phyloP scores from a whole-genome alignment of 2,113 vertebrate species.

The Archocentrus centrarchus region DNA sequence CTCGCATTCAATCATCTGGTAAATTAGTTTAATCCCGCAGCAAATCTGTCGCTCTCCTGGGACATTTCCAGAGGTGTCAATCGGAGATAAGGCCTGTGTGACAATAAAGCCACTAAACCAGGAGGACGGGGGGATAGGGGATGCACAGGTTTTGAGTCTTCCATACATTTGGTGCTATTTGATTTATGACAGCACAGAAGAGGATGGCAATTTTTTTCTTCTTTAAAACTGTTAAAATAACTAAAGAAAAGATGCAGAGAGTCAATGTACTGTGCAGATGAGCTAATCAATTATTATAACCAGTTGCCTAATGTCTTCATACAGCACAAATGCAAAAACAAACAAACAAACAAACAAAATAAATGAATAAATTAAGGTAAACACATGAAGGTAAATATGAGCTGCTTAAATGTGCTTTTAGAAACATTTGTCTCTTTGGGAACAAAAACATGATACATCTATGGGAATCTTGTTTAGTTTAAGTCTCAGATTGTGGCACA shows the following conservation, averaged over 20 bases:
- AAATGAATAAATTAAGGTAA: background rate
- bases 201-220: conserved; percentile 36
- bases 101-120: conserved; percentile 75
- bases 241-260: conserved; percentile 14
- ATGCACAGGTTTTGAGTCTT: conserved; percentile 41
- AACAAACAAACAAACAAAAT: too few species aligned
- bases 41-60: conserved; percentile 79
- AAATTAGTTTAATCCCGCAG: conserved; percentile 81
- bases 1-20: conserved; percentile 79
- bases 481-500: background rate
- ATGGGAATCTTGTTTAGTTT: background rate
- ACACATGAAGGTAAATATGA: background rate
- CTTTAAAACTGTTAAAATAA: conserved; percentile 25
- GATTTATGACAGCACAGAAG: conserved; percentile 57
- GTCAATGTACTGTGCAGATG: background rate
- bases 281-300: conserved; percentile 11
- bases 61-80: conserved; percentile 82
- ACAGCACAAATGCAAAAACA: background rate
- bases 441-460: background rate
- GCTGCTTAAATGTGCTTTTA: background rate
- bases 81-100: conserved; percentile 78
- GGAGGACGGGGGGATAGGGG: conserved; percentile 22
- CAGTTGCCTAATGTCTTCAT: background rate
- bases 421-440: background rate
- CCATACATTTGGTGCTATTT: conserved; percentile 65